Base-by-base conservation (phyloP, 2,888 invertebrate genomes). In the Blera fallax region DNA sequence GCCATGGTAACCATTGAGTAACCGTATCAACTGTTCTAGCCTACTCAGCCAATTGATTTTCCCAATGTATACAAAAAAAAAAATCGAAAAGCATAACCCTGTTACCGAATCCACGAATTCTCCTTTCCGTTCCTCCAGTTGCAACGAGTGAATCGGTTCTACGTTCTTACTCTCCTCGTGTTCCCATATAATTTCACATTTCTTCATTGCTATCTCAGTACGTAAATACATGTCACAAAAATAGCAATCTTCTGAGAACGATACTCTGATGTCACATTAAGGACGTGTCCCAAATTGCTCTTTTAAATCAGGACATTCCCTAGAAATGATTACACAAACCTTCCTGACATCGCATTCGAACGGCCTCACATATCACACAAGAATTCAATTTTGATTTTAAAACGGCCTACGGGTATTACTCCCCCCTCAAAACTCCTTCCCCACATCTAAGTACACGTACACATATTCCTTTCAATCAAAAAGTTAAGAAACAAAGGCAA, bases 321-420 rank as follows among this genome's bases (percentile, higher is more conserved):
- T 11, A 8, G 24, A 70, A 82, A 64, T 58, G 70, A 76, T 82
- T 70, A 56, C 69, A 69, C 45, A 29, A 62, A 34, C 37, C 48
- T 56, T 43, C 43, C 27, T 67, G 34, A 60, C 50, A 69, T 60
- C 43, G 69, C 62, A 58, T 58, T 65, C 32, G 34, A 69, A 69
- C 16, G 29, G 29, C 52, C 21, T 16, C 21, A 43, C 45, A 14
- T n/a, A 54, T 24, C 37, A n/a, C 60, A 24, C 37, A 76, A 18
- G 43, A 80, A 80, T 65, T 80, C 79, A 84, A 80, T 84, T 80
- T 84, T 84, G 84, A 84, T 84, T 84, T 80, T 58, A 76, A 45
- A 58, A 52, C 58, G 62, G 70, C 84, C 84, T 74, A 29, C 21
- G 84, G 58, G 84, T 52, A 72, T 72, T 21, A 62, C 37, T 5